A percentile compares a stretch with the other conserved stretches of the same genome.
These are phyloP conservation scores for Bubo blakistoni DNA, from an alignment of 2,113 vertebrate genomes.

Conservation along the genomic window DNA sequence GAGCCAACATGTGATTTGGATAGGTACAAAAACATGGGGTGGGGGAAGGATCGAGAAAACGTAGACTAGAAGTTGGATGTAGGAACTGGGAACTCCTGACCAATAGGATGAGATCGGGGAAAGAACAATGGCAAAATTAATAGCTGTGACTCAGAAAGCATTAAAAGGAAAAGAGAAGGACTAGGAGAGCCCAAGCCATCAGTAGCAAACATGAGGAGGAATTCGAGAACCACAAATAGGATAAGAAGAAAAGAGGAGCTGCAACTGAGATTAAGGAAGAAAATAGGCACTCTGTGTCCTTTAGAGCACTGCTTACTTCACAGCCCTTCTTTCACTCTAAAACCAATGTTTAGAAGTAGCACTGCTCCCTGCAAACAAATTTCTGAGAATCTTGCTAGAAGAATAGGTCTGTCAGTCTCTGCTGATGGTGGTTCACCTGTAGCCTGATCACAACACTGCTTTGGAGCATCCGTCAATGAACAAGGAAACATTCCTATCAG, in stretches of 20 bases:
- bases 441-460: neutral
- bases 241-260: neutral
- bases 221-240: neutral
- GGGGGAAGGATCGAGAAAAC: neutral
- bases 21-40: neutral
- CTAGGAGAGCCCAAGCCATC: neutral
- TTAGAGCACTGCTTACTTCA: neutral
- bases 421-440: neutral
- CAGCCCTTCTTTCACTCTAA: neutral
- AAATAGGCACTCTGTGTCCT: neutral
- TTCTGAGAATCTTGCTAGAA: neutral
- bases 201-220: neutral
- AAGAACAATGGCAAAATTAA: neutral
- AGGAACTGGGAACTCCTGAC: neutral
- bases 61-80: neutral
- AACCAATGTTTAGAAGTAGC: neutral
- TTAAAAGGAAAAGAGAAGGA: neutral
- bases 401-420: neutral
- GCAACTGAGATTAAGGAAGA: neutral
- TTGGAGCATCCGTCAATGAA: neutral
- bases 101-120: neutral
- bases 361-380: neutral
- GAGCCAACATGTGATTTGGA: neutral
- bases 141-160: neutral
- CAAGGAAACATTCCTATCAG: neutral